phyloP scores from a whole-genome alignment of 2,797 vertebrate species.

The Enteromius radiatus region DNA sequence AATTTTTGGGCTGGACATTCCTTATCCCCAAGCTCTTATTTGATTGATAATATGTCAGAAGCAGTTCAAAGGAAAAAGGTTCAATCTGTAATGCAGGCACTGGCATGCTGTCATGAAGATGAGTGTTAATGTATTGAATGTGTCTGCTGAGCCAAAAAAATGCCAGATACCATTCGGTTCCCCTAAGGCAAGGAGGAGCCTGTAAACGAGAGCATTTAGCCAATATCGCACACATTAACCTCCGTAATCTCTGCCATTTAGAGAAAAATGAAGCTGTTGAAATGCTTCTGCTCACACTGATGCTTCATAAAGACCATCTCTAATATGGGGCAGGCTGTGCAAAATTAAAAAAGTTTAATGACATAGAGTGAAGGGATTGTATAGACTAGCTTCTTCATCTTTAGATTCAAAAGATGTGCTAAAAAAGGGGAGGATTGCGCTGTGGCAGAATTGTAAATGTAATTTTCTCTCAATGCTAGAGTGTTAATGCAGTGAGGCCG shows the following conservation, averaged over 20 bases:
- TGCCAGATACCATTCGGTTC: slow-evolving; percentile 37
- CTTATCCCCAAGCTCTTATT: slow-evolving; percentile 34
- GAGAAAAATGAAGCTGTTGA: slow-evolving; percentile 40
- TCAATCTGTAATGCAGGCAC: slow-evolving; percentile 40
- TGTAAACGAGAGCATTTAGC: slow-evolving; percentile 51
- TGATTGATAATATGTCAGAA: slow-evolving; percentile 55
- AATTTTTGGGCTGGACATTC: slow-evolving; percentile 42
- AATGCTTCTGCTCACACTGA: slow-evolving; percentile 15
- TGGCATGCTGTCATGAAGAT: slow-evolving; percentile 47
- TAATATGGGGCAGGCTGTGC: slow-evolving; percentile 38
- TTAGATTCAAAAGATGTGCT: slow-evolving; percentile 2
- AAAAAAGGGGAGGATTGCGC: not conserved
- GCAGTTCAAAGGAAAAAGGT: slow-evolving; percentile 40
- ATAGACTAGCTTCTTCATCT: slow-evolving; percentile 1
- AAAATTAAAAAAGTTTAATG: slow-evolving; percentile 40
- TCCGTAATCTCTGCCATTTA: slow-evolving; percentile 53
- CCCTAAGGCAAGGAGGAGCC: slow-evolving; percentile 37
- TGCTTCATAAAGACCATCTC: slow-evolving; percentile 22
- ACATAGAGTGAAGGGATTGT: not conserved
- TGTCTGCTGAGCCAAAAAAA: slow-evolving; percentile 47
- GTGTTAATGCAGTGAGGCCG: slow-evolving; percentile 32
- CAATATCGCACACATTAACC: slow-evolving; percentile 54
- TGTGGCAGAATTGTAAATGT: slow-evolving; percentile 25
- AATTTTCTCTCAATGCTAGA: not conserved
- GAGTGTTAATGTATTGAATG: slow-evolving; percentile 56